Conservation (phyloP, 2,113 vertebrate genomes). For the Nothoprocta perdicaria region DNA sequence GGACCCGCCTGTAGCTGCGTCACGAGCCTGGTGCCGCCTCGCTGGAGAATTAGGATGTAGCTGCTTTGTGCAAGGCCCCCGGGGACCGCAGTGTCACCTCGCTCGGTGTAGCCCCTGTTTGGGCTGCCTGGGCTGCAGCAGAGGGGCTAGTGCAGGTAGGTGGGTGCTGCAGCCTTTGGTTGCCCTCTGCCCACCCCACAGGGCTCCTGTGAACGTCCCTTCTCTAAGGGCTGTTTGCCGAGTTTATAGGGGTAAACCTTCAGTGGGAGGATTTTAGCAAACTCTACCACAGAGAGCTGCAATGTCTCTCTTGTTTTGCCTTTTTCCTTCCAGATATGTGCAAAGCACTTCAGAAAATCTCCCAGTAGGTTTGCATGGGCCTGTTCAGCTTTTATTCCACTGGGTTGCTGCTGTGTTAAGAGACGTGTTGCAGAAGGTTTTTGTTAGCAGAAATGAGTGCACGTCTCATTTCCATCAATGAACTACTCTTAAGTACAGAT, state of each 20-base stretch:
- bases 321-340: slow-evolving; percentile 16
- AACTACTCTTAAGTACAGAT: neutral
- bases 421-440: slow-evolving; percentile 24
- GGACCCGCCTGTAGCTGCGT: neutral
- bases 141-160: slow-evolving; percentile 34
- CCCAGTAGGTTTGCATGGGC: slow-evolving; percentile 43
- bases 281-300: slow-evolving; percentile 5
- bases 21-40: neutral
- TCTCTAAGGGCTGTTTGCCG: neutral
- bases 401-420: neutral
- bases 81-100: too few species aligned
- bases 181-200: accelerated
- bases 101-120: neutral
- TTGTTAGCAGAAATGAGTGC: slow-evolving; percentile 29
- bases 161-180: neutral
- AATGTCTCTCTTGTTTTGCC: slow-evolving; percentile 49
- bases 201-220: neutral
- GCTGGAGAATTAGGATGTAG: neutral
- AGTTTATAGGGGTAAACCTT: neutral
- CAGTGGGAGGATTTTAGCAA: neutral
- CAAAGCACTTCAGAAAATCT: slow-evolving; percentile 54
- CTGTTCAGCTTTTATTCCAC: neutral
- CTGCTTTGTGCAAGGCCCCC: neutral
- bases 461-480: neutral
- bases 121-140: neutral